Evolutionary conservation across 2,888 invertebrate genomes (phyloP), one percentile per base, ranked within the genome.

Genomic region (Hoplodrina blanda): DNA sequence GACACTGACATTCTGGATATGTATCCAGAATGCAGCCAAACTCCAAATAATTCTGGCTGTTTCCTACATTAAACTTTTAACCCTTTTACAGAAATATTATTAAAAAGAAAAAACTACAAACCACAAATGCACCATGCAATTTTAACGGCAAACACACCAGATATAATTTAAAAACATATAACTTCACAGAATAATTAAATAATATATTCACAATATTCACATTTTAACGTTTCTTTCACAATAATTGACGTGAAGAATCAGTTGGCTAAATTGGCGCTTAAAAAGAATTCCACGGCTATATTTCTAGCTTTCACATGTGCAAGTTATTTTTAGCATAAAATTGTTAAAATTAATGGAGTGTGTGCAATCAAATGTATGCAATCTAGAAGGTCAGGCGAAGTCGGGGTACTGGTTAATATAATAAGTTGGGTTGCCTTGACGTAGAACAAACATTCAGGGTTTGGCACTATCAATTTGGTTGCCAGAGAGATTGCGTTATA

Each of bases 291-390:
- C 55, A 56, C 30, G 25, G 52, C n/a, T 56, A 7, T 44, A 63
- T 69, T 74, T 62, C 57, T 33, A 55, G 33, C 11, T 37, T 55
- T 19, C 52, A 75, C 49, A 66, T 33, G 19, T 41, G 10, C 10
- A 33, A 52, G 54, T 50, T 62, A 65, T 73, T 80, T 79, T 69
- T 57, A 65, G 57, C 10, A 13, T 20, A 56, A 59, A 52, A 55
- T 6, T 50, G 37, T 59, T 63, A 44, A 57, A 59, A 62, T 81
- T 70, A 79, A 60, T 81, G 73, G 79, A 69, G 70, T 79, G 71
- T 82, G 66, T 82, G 80, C 82, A 82, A 79, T 78, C 61, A 25
- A 56, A 63, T 73, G 68, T 77, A 52, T 69, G 79, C 76, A 82
- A 79, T 49, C 19, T 33, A 50, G 64, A 78, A 81, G 81, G 81